Evolutionary conservation across 2,888 invertebrate species (phyloP).

Genomic region (Pristionchus arcanus): DNA sequence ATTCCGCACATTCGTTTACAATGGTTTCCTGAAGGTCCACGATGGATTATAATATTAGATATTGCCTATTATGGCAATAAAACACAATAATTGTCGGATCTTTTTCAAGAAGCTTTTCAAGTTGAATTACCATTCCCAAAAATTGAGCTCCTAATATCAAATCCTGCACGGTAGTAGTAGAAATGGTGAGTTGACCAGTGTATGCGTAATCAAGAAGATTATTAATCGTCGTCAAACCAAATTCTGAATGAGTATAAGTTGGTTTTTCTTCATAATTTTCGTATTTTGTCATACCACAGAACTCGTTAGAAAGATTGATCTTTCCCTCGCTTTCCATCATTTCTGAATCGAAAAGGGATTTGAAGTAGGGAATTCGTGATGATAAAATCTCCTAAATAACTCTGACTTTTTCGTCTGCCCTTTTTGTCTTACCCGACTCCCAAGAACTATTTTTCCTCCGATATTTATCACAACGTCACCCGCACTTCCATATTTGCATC

Average conservation of each 20-base stretch:
- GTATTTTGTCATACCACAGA: not conserved
- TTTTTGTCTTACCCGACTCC: not conserved
- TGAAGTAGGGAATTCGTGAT: not conserved
- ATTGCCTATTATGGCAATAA: not conserved
- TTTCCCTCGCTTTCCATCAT: not conserved
- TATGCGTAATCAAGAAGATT: not conserved
- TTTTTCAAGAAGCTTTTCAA: too few species aligned
- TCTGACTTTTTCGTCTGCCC: not conserved
- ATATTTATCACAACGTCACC: not conserved
- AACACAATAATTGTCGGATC: too few species aligned
- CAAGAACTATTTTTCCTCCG: not conserved
- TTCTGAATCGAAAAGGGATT: not conserved
- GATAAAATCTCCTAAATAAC: not conserved
- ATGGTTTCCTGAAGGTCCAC: not conserved
- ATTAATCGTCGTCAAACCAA: not conserved
- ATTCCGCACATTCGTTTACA: not conserved
- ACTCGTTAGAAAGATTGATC: not conserved
- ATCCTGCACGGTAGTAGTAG: not conserved
- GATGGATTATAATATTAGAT: not conserved
- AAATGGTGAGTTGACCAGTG: not conserved
- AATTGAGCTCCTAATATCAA: not conserved
- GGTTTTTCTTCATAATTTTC: not conserved
- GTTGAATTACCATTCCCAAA: not conserved
- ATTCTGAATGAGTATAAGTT: not conserved
- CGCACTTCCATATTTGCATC: not conserved